Percentiles rank a stretch among this genome's conserved stretches.
Evolutionary conservation across 2,888 invertebrate species (phyloP).

Genomic region (Cryptus viduatorius): DNA sequence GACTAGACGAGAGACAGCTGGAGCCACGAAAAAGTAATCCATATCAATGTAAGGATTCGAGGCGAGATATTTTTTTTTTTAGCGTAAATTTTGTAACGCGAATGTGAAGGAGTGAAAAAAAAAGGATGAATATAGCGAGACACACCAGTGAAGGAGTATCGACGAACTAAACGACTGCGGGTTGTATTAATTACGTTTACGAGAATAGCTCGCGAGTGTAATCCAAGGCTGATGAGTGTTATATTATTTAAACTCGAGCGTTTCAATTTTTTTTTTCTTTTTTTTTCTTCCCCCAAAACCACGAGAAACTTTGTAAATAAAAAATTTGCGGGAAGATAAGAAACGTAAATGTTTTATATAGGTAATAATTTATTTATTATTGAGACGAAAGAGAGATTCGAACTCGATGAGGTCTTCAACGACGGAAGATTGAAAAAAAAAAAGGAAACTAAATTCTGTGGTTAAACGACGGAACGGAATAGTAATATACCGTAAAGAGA

Average conservation of each 20-base stretch:
- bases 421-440: constrained; percentile 58
- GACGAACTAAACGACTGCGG: constrained; percentile 53
- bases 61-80: constrained; percentile 58
- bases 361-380: constrained; percentile 83
- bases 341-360: constrained; percentile 81
- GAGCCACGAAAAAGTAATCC: constrained; percentile 76
- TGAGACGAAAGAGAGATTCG: constrained; percentile 63
- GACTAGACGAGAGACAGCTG: constrained; percentile 65
- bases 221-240: constrained; percentile 71
- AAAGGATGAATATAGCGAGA: constrained; percentile 41
- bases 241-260: constrained; percentile 73
- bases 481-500: constrained; percentile 69
- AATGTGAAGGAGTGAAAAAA: constrained; percentile 31
- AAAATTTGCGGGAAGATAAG: constrained; percentile 70
- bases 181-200: constrained; percentile 67
- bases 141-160: constrained; percentile 35
- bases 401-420: constrained; percentile 32
- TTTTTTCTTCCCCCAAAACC: constrained; percentile 56
- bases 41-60: constrained; percentile 77
- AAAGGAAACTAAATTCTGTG: constrained; percentile 50
- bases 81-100: constrained; percentile 51
- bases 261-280: constrained; percentile 73
- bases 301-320: constrained; percentile 80
- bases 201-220: constrained; percentile 70
- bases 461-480: constrained; percentile 61